Evolutionary conservation across 2,888 invertebrate species (phyloP).

Genomic region (Bellardia pandia): DNA sequence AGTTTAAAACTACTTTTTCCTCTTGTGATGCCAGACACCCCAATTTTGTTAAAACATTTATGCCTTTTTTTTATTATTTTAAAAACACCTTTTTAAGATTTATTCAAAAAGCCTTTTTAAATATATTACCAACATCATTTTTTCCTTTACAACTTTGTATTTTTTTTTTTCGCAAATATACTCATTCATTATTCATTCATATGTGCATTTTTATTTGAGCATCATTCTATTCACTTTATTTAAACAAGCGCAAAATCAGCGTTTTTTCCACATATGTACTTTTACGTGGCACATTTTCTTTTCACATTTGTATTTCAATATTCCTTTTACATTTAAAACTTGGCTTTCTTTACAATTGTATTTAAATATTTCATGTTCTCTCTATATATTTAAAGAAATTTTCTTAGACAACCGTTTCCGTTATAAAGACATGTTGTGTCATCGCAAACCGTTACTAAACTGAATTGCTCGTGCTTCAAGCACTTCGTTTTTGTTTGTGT

Average conservation of each 20-base stretch:
- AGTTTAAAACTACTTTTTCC: neutral
- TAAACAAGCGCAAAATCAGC: conserved; percentile 58
- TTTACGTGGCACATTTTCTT: neutral
- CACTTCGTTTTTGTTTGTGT: conserved; percentile 71
- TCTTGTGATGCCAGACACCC: no score
- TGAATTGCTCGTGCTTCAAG: conserved; percentile 42
- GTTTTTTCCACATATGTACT: conserved; percentile 22
- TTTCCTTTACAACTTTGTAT: neutral
- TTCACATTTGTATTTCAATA: neutral
- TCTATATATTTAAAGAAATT: conserved; percentile 11
- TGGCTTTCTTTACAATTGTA: conserved; percentile 8
- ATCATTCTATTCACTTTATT: conserved; percentile 52
- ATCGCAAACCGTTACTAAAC: conserved; percentile 64
- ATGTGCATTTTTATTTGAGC: conserved; percentile 41
- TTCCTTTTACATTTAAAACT: conserved; percentile 2
- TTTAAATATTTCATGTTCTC: conserved; percentile 21
- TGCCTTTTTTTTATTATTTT: neutral
- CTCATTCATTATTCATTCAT: conserved; percentile 17
- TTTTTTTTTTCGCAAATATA: neutral
- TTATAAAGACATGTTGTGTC: conserved; percentile 43
- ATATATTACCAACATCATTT: neutral
- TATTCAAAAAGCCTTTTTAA: neutral
- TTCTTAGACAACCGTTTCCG: conserved; percentile 27
- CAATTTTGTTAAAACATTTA: no score
- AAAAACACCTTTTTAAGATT: neutral